phyloP scores from a whole-genome alignment of 1,140 invertebrate genomes.

The Zaprionus ornatus region DNA sequence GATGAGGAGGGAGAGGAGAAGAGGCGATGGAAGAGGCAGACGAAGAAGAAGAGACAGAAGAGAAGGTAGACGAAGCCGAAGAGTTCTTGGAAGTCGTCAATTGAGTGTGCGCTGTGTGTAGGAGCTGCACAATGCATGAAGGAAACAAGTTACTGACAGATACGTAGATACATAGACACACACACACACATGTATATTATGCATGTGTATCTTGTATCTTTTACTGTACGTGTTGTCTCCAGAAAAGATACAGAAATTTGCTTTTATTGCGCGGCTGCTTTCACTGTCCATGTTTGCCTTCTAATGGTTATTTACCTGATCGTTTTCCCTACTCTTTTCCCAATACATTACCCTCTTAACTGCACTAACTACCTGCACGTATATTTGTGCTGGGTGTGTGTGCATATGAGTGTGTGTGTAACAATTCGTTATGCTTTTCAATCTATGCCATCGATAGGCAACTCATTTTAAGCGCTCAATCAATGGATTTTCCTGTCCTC shows the following conservation, averaged over 20 bases:
- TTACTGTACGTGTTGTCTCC: slow-evolving; percentile 17
- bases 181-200: not conserved
- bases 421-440: slow-evolving; percentile 40
- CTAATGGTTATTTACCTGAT: slow-evolving; percentile 44
- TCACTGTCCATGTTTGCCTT: slow-evolving; percentile 30
- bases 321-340: slow-evolving; percentile 13
- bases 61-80: slow-evolving; percentile 27
- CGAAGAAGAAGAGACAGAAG: not conserved
- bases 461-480: slow-evolving; percentile 45
- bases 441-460: slow-evolving; percentile 56
- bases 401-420: slow-evolving; percentile 1
- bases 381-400: slow-evolving; percentile 6
- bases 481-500: slow-evolving; percentile 51
- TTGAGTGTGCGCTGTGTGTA: slow-evolving; percentile 44
- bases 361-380: slow-evolving; percentile 25
- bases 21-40: slow-evolving; percentile 24
- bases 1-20: not conserved
- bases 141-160: slow-evolving; percentile 43
- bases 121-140: slow-evolving; percentile 43
- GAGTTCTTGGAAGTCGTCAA: slow-evolving; percentile 69
- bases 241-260: slow-evolving; percentile 23
- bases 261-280: slow-evolving; percentile 57
- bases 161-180: slow-evolving; percentile 10
- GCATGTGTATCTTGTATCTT: not conserved
- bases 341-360: slow-evolving; percentile 37